A percentile compares a stretch with the other conserved stretches of the same genome.
phyloP scores from a whole-genome alignment of 2,888 invertebrate species.

The Embidobia sp. region DNA sequence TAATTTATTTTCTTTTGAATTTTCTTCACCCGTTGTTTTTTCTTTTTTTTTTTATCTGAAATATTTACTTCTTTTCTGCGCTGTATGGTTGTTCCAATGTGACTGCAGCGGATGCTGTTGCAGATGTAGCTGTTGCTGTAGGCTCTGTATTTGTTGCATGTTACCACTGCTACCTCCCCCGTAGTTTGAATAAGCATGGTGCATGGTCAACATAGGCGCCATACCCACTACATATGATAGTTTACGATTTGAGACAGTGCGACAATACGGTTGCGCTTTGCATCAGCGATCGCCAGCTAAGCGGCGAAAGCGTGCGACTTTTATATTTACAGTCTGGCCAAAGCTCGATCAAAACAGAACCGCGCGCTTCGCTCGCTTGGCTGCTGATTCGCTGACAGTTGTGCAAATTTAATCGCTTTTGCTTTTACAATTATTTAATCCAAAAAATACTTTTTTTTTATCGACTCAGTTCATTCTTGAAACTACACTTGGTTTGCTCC shows the following conservation, averaged over 20 bases:
- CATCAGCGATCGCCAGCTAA: conserved; percentile 69
- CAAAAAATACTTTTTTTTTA: no score
- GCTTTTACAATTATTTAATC: no score
- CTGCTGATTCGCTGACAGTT: no score
- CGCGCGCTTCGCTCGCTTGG: conserved; percentile 15
- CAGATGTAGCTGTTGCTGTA: conserved; percentile 82
- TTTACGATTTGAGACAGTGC: conserved; percentile 76
- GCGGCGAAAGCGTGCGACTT: conserved; percentile 64
- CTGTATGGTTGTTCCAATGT: conserved; percentile 82
- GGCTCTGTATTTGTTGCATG: conserved; percentile 82
- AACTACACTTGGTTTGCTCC: no score
- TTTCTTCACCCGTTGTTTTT: conserved; percentile 61
- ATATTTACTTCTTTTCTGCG: conserved; percentile 83
- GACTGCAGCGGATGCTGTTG: conserved; percentile 82
- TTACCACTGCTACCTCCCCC: conserved; percentile 84
- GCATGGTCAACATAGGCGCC: conserved; percentile 82
- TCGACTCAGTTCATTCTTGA: not conserved
- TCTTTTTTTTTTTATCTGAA: conserved; percentile 59
- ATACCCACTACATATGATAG: conserved; percentile 81
- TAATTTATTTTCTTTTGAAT: conserved; percentile 15
- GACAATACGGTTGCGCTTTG: conserved; percentile 64
- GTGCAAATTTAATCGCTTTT: no score
- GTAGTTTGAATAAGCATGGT: conserved; percentile 84
- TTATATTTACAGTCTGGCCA: conserved; percentile 2
- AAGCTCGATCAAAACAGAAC: not conserved